Conservation (phyloP, 1,140 invertebrate species). For the Drosophila sucinea region DNA sequence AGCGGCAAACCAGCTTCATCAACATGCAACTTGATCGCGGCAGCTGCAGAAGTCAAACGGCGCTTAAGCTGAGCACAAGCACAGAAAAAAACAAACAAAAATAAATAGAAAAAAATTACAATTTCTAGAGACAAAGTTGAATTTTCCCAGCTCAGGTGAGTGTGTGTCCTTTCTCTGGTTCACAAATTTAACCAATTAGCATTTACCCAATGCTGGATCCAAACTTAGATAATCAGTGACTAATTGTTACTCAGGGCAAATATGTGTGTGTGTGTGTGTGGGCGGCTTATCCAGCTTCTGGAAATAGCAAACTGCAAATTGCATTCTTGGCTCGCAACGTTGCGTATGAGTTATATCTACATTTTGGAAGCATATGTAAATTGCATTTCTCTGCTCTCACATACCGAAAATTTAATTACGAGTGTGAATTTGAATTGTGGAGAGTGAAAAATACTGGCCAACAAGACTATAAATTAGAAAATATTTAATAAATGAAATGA, state of each 20-base stretch:
- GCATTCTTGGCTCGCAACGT: conserved; percentile 48
- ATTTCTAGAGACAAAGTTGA: not conserved
- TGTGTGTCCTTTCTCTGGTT: not conserved
- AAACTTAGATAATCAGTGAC: conserved; percentile 26
- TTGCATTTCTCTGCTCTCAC: conserved; percentile 57
- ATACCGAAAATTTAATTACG: conserved; percentile 68
- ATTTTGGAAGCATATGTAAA: conserved; percentile 59
- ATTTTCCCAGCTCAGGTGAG: not conserved
- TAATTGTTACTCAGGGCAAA: conserved; percentile 29
- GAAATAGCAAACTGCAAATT: conserved; percentile 22
- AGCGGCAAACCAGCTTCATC: conserved; percentile 63
- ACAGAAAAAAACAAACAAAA: conserved; percentile 41
- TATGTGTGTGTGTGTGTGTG: too few relatives aligned
- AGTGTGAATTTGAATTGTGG: conserved; percentile 21
- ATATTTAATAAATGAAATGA: conserved; percentile 57
- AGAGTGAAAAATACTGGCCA: conserved; percentile 46
- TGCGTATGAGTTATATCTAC: conserved; percentile 73
- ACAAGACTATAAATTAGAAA: conserved; percentile 40
- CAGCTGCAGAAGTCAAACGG: conserved; percentile 67
- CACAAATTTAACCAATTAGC: conserved; percentile 45
- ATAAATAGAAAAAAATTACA: not conserved
- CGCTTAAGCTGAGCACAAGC: conserved; percentile 72
- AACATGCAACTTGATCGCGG: conserved; percentile 44
- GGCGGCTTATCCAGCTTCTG: conserved; percentile 2
- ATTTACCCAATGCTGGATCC: conserved; percentile 16